These are phyloP conservation scores for Eurytoma californica DNA, from an alignment of 2,888 invertebrate genomes.

Conservation along the genomic window DNA sequence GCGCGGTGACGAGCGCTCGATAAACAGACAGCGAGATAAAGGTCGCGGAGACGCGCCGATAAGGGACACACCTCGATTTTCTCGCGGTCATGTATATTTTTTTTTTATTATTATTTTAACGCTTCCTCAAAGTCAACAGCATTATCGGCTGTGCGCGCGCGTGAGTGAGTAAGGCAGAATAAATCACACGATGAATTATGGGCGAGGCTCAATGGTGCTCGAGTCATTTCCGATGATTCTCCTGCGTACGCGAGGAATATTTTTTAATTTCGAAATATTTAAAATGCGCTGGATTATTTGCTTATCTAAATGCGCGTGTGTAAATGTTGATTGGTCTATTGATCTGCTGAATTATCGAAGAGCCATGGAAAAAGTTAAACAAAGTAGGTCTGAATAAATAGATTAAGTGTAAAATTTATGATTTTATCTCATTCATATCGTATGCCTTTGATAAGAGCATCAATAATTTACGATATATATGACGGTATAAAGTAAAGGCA, in stretches of 20 bases:
- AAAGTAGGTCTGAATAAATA: conserved; percentile 12
- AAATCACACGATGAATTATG: conserved; percentile 66
- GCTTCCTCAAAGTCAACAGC: conserved; percentile 67
- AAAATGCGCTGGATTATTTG: not conserved
- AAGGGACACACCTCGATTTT: conserved; percentile 64
- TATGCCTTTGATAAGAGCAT: not conserved
- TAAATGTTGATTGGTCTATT: too few relatives aligned
- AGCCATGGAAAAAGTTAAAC: not conserved
- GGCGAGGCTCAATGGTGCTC: conserved; percentile 29
- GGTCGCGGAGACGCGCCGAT: conserved; percentile 36
- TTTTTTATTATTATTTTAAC: conserved; percentile 50
- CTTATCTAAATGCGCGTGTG: too few relatives aligned
- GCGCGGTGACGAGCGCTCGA: conserved; percentile 34
- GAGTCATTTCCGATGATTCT: conserved; percentile 27
- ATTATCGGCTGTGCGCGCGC: conserved; percentile 61
- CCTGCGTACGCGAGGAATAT: not conserved
- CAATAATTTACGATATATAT: not conserved
- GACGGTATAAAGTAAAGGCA: not conserved
- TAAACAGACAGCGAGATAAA: conserved; percentile 41
- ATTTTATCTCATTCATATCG: not conserved
- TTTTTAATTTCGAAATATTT: not conserved
- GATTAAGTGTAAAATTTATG: conserved; percentile 19
- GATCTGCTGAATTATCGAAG: not conserved
- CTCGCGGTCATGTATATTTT: conserved; percentile 9
- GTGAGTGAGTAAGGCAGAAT: conserved; percentile 63